Conservation (phyloP, 2,113 vertebrate genomes). For the Glaucomys volans region DNA sequence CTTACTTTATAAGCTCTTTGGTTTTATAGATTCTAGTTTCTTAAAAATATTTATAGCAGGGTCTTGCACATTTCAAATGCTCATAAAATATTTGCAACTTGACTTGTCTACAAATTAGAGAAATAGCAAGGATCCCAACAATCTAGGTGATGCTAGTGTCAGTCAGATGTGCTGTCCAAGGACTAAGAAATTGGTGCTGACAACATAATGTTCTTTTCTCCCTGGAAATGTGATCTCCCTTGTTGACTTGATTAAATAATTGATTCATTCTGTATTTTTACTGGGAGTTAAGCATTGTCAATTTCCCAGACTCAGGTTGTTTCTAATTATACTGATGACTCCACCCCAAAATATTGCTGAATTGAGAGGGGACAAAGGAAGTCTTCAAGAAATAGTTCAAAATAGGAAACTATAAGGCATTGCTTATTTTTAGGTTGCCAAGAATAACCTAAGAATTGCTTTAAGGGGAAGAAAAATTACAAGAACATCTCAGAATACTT, state of each 20-base stretch:
- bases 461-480: background rate
- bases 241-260: background rate
- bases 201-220: background rate
- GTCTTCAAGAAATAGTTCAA: conserved; percentile 25
- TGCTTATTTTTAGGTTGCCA: conserved; percentile 54
- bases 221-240: background rate
- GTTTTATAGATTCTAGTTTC: background rate
- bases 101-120: background rate
- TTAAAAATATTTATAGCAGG: background rate
- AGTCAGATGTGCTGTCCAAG: rapidly evolving
- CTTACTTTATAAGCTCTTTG: background rate
- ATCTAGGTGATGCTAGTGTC: background rate
- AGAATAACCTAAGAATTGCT: conserved; percentile 51
- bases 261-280: background rate
- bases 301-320: background rate
- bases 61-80: background rate
- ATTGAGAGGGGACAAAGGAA: conserved; percentile 9
- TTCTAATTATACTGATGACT: conserved; percentile 35
- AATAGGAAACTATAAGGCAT: background rate
- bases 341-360: background rate
- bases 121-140: background rate
- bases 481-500: background rate
- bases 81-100: background rate
- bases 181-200: background rate
- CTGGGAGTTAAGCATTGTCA: background rate